Base-by-base conservation (phyloP, 1,140 invertebrate species). In the Rhyacophila brunnea region DNA sequence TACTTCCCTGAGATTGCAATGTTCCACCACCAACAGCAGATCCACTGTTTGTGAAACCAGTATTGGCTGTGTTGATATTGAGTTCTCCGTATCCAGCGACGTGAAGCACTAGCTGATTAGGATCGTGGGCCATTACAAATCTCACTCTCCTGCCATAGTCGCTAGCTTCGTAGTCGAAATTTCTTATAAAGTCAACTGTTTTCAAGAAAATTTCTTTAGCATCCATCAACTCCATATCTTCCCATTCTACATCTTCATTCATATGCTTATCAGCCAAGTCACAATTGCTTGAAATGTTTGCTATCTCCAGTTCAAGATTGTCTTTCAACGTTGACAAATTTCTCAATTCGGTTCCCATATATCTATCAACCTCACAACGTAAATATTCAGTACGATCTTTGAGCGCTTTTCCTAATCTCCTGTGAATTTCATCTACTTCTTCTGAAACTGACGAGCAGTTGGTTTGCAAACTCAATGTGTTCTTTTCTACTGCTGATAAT, bases 201-300 rank as follows among this genome's bases (percentile, higher is more conserved):
- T 92, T 93, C 1, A 96, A 75, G 75, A 96, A 96, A 53, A 96
- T 92, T 73, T 96, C 93, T 79, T 96, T 96, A 42, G 92, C 91
- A 69, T 95, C 93, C 78, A 96, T 91, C 23, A 95, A 80, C 71
- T 95, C 92, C 51, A 86, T 85, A 69, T 96, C 89, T 66, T 93
- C 90, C 91, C 91, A 93, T 56, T 90, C 85, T 13, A 90, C 86
- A 62, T 90, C 90, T 67, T 92, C 87, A 69, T 88, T 88, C 83
- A 95, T 90, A 77, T 94, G 87, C 74, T 93, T 93, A 77, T 98
- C 95, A n/a, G 92, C 93, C 58, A 97, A 81, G 74, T 98, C 95
- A 80, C 94, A 96, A 75, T 98, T 98, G 70, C 92, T 93, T 66
- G 88, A 83, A 56, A 98, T 95, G 75, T 96, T 98, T 44, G 86